Percentiles rank a stretch among this genome's conserved stretches.
These are phyloP conservation scores for Sarotherodon lohbergeri DNA, from an alignment of 2,113 vertebrate species.

Conservation along the genomic window DNA sequence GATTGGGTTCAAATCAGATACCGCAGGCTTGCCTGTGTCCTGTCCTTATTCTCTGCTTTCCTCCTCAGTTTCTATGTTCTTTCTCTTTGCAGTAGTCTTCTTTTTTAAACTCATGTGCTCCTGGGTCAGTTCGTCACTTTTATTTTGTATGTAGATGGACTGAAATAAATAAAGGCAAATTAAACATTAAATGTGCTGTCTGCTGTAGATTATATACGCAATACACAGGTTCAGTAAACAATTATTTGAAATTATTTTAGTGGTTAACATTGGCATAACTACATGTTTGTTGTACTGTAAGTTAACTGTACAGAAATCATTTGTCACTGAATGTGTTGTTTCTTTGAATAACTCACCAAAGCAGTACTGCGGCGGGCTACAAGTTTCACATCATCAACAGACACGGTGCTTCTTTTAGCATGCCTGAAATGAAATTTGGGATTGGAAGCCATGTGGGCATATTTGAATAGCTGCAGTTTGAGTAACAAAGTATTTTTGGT, in stretches of 20 bases:
- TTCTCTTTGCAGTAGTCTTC: conserved; percentile 66
- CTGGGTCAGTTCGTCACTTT: conserved; percentile 72
- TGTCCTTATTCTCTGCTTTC: conserved; percentile 54
- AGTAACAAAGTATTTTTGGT: not conserved
- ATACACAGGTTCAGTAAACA: not conserved
- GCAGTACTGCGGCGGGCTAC: conserved; percentile 83
- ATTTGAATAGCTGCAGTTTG: not conserved
- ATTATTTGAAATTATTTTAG: not conserved
- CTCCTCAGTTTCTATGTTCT: conserved; percentile 56
- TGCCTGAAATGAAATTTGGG: conserved; percentile 72
- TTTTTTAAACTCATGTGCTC: conserved; percentile 65
- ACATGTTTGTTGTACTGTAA: not conserved
- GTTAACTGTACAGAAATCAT: not conserved
- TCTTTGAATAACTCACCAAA: conserved; percentile 75
- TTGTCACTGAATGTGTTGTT: not conserved
- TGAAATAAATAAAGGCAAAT: conserved; percentile 51
- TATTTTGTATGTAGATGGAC: conserved; percentile 70
- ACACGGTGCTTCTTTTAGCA: conserved; percentile 85
- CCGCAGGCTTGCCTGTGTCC: conserved; percentile 2
- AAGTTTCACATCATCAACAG: conserved; percentile 88
- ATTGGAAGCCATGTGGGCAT: not conserved
- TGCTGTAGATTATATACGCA: conserved; percentile 15
- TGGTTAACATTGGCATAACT: not conserved
- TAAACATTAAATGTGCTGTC: conserved; percentile 12
- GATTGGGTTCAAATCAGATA: conserved; percentile 3